Evolutionary conservation across 2,888 invertebrate species (phyloP).

Genomic region (Callosobruchus maculatus): DNA sequence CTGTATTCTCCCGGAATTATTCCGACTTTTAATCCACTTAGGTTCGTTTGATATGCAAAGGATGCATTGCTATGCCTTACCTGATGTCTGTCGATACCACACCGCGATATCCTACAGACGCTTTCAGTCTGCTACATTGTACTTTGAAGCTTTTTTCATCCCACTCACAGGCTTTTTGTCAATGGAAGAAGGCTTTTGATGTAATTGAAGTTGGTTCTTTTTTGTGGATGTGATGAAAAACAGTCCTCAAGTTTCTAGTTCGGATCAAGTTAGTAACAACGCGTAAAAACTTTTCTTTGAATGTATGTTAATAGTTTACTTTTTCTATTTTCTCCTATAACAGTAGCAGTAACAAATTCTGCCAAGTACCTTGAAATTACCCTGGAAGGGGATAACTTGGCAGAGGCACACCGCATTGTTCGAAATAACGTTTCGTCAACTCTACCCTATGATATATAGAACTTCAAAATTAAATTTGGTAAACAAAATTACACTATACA

Average conservation of each 20-base stretch:
- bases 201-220: not conserved
- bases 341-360: no score
- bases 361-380: no score
- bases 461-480: no score
- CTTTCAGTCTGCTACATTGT: not conserved
- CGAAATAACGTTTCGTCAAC: no score
- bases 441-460: no score
- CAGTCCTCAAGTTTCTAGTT: not conserved
- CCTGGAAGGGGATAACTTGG: no score
- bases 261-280: no score
- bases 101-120: not conserved
- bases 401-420: no score
- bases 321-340: no score
- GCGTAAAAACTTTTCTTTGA: no score
- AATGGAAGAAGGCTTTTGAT: not conserved
- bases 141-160: not conserved
- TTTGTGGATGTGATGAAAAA: not conserved
- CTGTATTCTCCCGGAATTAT: constrained; percentile 33
- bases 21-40: constrained; percentile 36
- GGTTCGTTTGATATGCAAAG: constrained; percentile 37
- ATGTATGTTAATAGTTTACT: no score
- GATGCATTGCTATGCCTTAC: constrained; percentile 28
- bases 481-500: no score
- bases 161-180: not conserved
- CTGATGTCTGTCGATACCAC: constrained; percentile 18